These are phyloP conservation scores for Chrysolina americana DNA, from an alignment of 2,888 invertebrate genomes.

Conservation along the genomic window DNA sequence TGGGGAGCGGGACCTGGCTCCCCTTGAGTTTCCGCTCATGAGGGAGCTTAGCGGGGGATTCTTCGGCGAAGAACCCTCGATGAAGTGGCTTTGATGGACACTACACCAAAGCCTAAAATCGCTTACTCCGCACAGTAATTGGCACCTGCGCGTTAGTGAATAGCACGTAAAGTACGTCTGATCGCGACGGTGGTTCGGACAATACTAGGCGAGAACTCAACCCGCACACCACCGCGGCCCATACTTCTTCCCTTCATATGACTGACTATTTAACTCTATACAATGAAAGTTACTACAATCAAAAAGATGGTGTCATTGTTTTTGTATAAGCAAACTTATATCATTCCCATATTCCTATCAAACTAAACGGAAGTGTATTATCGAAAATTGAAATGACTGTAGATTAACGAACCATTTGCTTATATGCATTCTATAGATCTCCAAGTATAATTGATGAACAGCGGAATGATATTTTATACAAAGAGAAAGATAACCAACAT, in stretches of 20 bases:
- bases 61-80: too few relatives aligned
- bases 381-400: not conserved
- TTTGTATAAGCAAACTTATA: not conserved
- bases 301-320: slow-evolving; percentile 1
- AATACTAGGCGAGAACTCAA: too few relatives aligned
- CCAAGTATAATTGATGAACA: not conserved
- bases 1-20: too few relatives aligned
- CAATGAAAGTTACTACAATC: slow-evolving; percentile 5
- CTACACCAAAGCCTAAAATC: too few relatives aligned
- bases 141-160: too few relatives aligned
- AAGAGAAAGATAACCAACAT: not conserved
- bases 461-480: not conserved
- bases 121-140: too few relatives aligned
- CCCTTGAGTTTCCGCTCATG: too few relatives aligned
- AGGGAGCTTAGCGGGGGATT: too few relatives aligned
- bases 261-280: not conserved
- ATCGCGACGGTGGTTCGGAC: not conserved
- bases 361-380: slow-evolving; percentile 10
- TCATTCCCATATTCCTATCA: slow-evolving; percentile 2
- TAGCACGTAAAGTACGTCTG: too few relatives aligned
- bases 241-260: slow-evolving; percentile 2
- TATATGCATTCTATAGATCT: slow-evolving; percentile 18
- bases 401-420: not conserved
- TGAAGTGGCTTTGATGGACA: too few relatives aligned
- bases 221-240: too few relatives aligned